Evolutionary conservation across 2,888 invertebrate species (phyloP), one percentile per base, ranked within the genome.

Genomic region (Alsophila aescularia): DNA sequence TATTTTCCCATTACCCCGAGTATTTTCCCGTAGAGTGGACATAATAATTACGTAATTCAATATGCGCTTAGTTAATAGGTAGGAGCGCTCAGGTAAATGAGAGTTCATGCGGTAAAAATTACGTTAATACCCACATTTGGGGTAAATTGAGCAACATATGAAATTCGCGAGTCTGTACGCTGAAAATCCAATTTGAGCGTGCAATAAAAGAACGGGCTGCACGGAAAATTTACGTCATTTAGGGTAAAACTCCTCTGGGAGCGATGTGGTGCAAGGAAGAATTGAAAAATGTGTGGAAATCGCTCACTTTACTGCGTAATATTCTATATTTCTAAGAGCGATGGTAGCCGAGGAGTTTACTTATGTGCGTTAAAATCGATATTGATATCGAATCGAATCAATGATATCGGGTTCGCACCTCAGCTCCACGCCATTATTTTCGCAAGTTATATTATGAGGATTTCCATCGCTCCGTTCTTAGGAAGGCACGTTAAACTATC

Each of bases 201-300:
- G 80, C 76, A 83, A 81, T 84, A 83, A 83, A 85, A 83, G 78
- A 77, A 75, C 69, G 69, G 66, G 75, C 69, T 76, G 74, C 67
- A 66, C 37, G 58, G 55, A 59, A 66, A 71, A 71, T 65, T 69
- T 54, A 41, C 42, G 50, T 63, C 64, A 63, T 64, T 70, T 70
- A 64, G 62, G 53, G 42, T 53, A 54, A 60, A 44, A 66, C 61
- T 69, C 62, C 63, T 55, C 12, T 8, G 41, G 44, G 42, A 43
- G 35, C 41, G 14, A 44, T 29, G 18, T 27, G 15, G 16, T 16
- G 16, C 39, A 44, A 39, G 34, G 27, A 18, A 14, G 13, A 14
- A n/a, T 12, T 16, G 12, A 29, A 35, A 45, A 45, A 40, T 34
- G 6, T 27, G 12, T n/a, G 32, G 36, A 35, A 15, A 4, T 37